Conservation (phyloP, 2,797 vertebrate species). For the Acanthopagrus latus region DNA sequence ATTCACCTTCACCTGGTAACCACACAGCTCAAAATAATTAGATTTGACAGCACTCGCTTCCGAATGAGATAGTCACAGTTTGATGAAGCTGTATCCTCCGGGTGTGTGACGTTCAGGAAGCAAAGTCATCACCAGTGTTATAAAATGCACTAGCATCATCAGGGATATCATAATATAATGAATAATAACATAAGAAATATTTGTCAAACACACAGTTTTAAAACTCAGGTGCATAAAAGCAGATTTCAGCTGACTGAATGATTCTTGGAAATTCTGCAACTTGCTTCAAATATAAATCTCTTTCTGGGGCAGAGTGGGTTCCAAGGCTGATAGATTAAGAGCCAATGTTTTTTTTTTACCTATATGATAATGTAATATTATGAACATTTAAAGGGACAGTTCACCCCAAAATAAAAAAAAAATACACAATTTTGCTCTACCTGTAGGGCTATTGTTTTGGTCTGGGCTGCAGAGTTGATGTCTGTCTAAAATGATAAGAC, state of each 20-base stretch:
- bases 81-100: not conserved
- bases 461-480: too few species aligned
- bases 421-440: too few species aligned
- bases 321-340: not conserved
- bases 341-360: not conserved
- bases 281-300: not conserved
- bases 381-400: too few species aligned
- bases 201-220: not conserved
- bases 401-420: too few species aligned
- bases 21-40: not conserved
- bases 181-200: not conserved
- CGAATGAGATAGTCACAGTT: not conserved
- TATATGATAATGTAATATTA: not conserved
- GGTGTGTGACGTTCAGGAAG: not conserved
- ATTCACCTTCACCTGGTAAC: constrained; percentile 94
- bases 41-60: not conserved
- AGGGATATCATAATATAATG: not conserved
- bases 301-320: too few species aligned
- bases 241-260: not conserved
- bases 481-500: too few species aligned
- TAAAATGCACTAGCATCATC: not conserved
- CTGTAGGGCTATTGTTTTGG: too few species aligned
- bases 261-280: not conserved
- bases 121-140: not conserved
- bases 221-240: not conserved